phyloP scores from a whole-genome alignment of 1,140 invertebrate genomes.

The Phenacoccus solenopsis region DNA sequence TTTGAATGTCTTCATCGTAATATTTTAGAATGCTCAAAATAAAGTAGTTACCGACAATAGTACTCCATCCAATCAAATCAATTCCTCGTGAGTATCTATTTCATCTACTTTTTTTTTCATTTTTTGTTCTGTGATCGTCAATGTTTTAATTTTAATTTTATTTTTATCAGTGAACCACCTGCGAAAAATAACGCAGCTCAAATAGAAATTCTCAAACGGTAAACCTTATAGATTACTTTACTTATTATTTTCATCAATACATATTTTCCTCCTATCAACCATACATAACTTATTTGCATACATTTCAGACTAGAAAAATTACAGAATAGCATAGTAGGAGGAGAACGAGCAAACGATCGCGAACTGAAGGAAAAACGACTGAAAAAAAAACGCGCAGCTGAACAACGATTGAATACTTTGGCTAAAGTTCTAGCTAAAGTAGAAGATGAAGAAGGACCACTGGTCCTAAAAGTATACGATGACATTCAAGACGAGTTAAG shows the following conservation, averaged over 20 bases:
- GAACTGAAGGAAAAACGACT: conserved; percentile 53
- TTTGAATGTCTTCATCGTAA: too few species aligned
- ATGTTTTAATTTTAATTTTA: background rate
- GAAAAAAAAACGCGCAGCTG: conserved; percentile 52
- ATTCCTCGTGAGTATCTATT: background rate
- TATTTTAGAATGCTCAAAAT: background rate
- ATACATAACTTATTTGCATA: too few species aligned
- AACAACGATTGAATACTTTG: conserved; percentile 50
- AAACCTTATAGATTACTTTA: background rate
- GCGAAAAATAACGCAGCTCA: conserved; percentile 23
- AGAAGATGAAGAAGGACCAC: conserved; percentile 48
- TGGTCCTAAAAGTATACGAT: conserved; percentile 52
- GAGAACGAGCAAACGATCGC: conserved; percentile 58
- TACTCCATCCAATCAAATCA: background rate
- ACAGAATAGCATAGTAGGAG: conserved; percentile 63
- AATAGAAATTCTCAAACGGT: conserved; percentile 28
- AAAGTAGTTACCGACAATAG: background rate
- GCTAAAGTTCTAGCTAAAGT: conserved; percentile 51
- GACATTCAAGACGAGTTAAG: conserved; percentile 64
- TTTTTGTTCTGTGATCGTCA: background rate
- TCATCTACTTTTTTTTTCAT: background rate
- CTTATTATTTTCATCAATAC: background rate
- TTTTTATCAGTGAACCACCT: conserved; percentile 2
- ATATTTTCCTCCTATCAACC: too few species aligned
- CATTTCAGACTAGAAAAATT: conserved; percentile 47